These are phyloP conservation scores for Adineta ricciae DNA, from an alignment of 2,888 invertebrate species.

Conservation along the genomic window DNA sequence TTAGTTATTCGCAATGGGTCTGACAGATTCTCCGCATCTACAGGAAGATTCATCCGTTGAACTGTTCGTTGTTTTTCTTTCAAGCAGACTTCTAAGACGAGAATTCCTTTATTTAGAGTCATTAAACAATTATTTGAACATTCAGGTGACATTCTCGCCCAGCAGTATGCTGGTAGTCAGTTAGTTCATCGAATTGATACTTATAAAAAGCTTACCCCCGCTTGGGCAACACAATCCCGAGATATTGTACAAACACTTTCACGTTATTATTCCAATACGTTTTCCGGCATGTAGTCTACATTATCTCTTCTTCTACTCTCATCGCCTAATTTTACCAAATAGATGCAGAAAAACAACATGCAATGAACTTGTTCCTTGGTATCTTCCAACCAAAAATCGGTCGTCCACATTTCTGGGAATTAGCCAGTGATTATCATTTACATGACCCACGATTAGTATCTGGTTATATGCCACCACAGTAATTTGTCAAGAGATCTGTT, in stretches of 20 bases:
- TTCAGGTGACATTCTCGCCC: slow-evolving; percentile 87
- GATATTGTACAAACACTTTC: slow-evolving; percentile 97
- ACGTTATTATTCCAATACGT: slow-evolving; percentile 91
- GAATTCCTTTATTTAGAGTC: neutral
- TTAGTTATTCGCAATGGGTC: slow-evolving; percentile 76
- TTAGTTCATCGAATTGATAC: slow-evolving; percentile 77
- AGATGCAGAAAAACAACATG: slow-evolving; percentile 34
- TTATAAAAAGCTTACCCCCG: slow-evolving; percentile 64
- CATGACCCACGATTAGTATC: slow-evolving; percentile 14
- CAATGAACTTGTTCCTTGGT: slow-evolving; percentile 32
- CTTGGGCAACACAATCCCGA: slow-evolving; percentile 83
- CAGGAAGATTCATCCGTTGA: slow-evolving; percentile 35
- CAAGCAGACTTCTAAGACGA: neutral
- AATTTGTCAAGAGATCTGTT: neutral
- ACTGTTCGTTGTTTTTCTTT: neutral
- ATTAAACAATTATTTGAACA: slow-evolving; percentile 70
- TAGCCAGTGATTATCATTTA: slow-evolving; percentile 26
- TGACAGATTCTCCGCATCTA: slow-evolving; percentile 65
- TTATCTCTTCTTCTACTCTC: too few relatives aligned
- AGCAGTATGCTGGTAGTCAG: slow-evolving; percentile 96
- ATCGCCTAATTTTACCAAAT: neutral
- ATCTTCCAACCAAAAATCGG: slow-evolving; percentile 18
- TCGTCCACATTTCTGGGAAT: slow-evolving; percentile 27
- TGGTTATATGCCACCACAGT: slow-evolving; percentile 6
- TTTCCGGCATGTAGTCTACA: slow-evolving; percentile 55